Percentiles rank a stretch among this genome's conserved stretches.
Evolutionary conservation across 2,113 vertebrate genomes (phyloP).

Genomic region (Globicephala melas): DNA sequence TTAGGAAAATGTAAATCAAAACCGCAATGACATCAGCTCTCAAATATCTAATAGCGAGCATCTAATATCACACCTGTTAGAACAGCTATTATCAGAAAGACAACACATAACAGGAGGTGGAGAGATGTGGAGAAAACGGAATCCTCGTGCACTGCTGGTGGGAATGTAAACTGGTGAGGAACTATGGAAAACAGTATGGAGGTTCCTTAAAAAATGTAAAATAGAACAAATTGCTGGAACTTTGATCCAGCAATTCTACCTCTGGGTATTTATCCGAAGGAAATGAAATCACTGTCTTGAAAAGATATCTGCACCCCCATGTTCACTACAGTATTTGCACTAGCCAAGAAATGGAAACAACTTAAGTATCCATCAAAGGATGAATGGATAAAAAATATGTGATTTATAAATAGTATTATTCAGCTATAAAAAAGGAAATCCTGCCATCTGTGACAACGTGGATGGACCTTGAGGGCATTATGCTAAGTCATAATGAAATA

Average conservation of each 20-base stretch:
- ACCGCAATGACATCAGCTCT: not conserved
- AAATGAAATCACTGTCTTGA: not conserved
- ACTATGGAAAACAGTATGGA: not conserved
- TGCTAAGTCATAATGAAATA: too few species aligned
- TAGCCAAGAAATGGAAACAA: not conserved
- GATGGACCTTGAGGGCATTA: not conserved
- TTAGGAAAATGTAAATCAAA: not conserved
- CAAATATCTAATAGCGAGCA: not conserved
- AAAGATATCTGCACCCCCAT: not conserved
- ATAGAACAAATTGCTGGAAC: not conserved
- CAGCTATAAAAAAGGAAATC: not conserved
- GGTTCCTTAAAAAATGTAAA: not conserved
- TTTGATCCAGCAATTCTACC: not conserved
- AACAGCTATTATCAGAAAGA: not conserved
- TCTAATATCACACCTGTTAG: not conserved
- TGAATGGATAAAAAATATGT: not conserved
- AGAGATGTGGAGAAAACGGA: not conserved
- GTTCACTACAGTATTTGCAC: not conserved
- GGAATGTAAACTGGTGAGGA: not conserved
- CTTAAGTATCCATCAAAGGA: not conserved
- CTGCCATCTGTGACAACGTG: not conserved
- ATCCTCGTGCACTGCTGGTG: not conserved
- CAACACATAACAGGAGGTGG: not conserved
- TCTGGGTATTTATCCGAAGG: not conserved
- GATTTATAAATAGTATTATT: not conserved